Evolutionary conservation across 2,888 invertebrate genomes (phyloP).

Genomic region (Lycocerus yunnanus): DNA sequence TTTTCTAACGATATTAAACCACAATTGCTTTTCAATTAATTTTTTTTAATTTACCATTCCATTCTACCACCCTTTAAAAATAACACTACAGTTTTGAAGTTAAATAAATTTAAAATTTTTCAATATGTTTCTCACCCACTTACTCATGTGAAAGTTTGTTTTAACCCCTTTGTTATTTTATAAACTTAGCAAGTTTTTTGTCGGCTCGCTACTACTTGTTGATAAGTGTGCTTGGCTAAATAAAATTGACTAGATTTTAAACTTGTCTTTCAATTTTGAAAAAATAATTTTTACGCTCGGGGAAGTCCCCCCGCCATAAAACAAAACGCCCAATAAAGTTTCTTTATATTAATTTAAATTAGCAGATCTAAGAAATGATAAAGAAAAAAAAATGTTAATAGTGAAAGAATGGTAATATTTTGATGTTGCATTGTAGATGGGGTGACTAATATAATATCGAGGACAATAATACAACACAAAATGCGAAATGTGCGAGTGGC

Average conservation of each 20-base stretch:
- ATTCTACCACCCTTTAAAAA: not conserved
- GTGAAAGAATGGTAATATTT: not conserved
- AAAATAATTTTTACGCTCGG: not conserved
- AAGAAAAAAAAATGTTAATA: not conserved
- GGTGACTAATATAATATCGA: conserved; percentile 8
- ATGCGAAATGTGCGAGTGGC: conserved; percentile 42
- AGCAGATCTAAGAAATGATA: not conserved
- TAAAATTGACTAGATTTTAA: no score
- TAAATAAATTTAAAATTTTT: not conserved
- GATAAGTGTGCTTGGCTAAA: not conserved
- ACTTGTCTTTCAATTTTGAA: not conserved
- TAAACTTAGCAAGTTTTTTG: not conserved
- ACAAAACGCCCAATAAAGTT: no score
- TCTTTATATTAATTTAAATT: not conserved
- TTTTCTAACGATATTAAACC: not conserved
- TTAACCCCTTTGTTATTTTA: not conserved
- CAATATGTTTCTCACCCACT: not conserved
- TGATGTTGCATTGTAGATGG: conserved; percentile 5
- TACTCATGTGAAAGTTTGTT: not conserved
- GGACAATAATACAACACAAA: conserved; percentile 39
- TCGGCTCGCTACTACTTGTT: not conserved
- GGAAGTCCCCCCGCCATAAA: not conserved
- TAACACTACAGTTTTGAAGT: not conserved
- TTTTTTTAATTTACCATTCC: not conserved
- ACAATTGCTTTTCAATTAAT: not conserved